Evolutionary conservation across 2,888 invertebrate species (phyloP), one percentile per base, ranked within the genome.

Genomic region (Ctenicera cuprea): DNA sequence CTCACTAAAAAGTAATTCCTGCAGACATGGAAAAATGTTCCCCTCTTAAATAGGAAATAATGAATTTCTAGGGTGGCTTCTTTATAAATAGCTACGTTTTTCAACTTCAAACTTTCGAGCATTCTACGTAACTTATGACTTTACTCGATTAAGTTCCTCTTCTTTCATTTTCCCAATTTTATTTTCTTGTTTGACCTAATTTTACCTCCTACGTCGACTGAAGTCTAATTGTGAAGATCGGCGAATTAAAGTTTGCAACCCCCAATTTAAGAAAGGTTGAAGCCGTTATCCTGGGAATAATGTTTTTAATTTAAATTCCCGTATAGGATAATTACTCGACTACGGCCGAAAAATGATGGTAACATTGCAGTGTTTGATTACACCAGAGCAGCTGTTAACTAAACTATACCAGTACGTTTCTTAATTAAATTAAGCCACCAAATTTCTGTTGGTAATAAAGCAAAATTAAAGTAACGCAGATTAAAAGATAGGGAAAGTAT

Each of bases 1-100:
- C 65, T 71, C 70, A 70, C 74, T 71, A 71, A 71, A 74, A 71
- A 70, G 70, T 71, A 71, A 74, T 74, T 71, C 68, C 33, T 66
- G 61, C 54, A 69, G 74, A 70, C 74, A 65, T 62, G 70, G 70
- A 74, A 74, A 70, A 70, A 74, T 70, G 74, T 45, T 62, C 66
- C 64, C 64, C 61, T 68, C 59, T 74, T 70, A 57, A 74, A 66
- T 52, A 50, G 64, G 41, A 57, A 64, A 68, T 73, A 73, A 73
- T 69, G 69, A 73, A 73, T 72, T 65, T 65, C 59, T 66, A 66
- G 71, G 71, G 45, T 33, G 71, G 64, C 37, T 59, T 38, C 22
- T 72, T 72, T 72, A 72, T 72, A 66, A 72, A 72, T 72, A 66
- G 71, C 50, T 18, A 37, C 71, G 59, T 72, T 66, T 70, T 64